These are phyloP conservation scores for Loris lydekkerianus DNA, from an alignment of 2,797 vertebrate genomes.

Conservation along the genomic window DNA sequence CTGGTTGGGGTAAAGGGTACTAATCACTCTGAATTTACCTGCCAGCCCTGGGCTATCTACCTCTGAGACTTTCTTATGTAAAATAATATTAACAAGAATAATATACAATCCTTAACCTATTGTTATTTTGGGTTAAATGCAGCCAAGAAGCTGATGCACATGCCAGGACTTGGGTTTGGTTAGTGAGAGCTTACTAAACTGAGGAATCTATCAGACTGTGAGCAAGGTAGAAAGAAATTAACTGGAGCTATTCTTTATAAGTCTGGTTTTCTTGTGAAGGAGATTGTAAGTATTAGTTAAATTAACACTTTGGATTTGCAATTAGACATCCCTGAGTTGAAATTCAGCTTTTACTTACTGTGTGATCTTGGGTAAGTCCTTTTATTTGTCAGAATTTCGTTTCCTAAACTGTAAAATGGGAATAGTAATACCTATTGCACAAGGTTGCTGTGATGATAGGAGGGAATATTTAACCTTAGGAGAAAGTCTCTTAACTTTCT, in stretches of 20 bases:
- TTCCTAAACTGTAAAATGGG: neutral
- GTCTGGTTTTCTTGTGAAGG: neutral
- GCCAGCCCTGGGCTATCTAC: neutral
- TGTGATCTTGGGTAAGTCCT: neutral
- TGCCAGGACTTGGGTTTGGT: neutral
- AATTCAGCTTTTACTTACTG: neutral
- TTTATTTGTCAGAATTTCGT: constrained; percentile 1
- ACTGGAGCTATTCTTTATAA: neutral
- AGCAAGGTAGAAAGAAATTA: neutral
- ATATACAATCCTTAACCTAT: neutral
- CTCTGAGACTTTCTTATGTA: neutral
- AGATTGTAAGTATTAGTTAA: neutral
- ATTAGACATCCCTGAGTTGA: neutral
- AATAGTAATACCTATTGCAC: neutral
- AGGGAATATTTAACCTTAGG: neutral
- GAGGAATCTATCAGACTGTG: neutral
- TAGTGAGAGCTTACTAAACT: neutral
- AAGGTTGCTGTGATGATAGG: neutral
- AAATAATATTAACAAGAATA: constrained; percentile 51
- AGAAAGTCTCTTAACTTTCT: constrained; percentile 12
- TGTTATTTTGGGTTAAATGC: neutral
- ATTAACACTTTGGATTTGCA: neutral
- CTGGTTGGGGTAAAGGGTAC: neutral
- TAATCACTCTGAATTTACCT: neutral
- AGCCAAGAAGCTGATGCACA: neutral